These are phyloP conservation scores for Colostygia pectinataria DNA, from an alignment of 2,888 invertebrate species.

Conservation along the genomic window DNA sequence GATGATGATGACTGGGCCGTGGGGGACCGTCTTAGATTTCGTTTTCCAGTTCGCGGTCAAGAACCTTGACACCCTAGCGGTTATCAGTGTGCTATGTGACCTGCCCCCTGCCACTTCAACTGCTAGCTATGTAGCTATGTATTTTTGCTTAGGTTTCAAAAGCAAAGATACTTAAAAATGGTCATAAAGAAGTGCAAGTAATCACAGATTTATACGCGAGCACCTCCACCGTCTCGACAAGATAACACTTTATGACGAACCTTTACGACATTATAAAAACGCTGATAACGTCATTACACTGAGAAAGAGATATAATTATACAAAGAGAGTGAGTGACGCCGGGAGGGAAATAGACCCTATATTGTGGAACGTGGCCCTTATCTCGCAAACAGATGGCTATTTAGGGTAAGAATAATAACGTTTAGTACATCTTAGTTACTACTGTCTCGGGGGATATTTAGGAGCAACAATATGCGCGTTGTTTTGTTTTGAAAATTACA, in stretches of 20 bases:
- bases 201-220: background rate
- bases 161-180: background rate
- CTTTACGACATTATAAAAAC: conserved; percentile 28
- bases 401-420: background rate
- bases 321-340: conserved; percentile 11
- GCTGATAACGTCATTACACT: conserved; percentile 21
- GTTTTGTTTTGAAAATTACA: too few relatives aligned
- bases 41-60: too few relatives aligned
- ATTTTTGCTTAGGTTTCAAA: background rate
- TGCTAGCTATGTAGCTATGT: too few relatives aligned
- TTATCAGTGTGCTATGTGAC: too few relatives aligned
- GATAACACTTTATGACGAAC: conserved; percentile 30
- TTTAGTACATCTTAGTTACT: too few relatives aligned
- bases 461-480: too few relatives aligned
- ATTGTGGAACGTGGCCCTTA: background rate
- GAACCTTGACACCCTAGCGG: too few relatives aligned
- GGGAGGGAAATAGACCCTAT: conserved; percentile 1
- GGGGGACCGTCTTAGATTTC: too few relatives aligned
- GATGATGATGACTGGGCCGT: too few relatives aligned
- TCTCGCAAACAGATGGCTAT: background rate
- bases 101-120: too few relatives aligned
- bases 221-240: conserved; percentile 6
- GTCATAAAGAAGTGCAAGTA: conserved; percentile 9
- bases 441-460: too few relatives aligned
- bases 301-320: conserved; percentile 6